Evolutionary conservation across 2,888 invertebrate species (phyloP).

Genomic region (Drosophila pegasa): DNA sequence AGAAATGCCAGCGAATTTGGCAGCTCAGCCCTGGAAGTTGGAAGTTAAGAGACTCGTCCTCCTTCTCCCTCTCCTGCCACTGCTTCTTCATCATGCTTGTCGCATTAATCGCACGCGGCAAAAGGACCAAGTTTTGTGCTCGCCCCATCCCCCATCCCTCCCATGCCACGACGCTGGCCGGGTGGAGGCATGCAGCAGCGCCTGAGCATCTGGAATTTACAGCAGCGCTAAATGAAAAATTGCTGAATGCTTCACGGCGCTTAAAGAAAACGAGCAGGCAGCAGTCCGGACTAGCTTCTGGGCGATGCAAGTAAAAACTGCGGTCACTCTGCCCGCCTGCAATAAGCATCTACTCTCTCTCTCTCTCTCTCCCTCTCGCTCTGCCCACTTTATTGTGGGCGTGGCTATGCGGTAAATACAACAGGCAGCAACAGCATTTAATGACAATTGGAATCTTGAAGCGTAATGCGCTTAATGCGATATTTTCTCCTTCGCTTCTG

Average conservation of each 20-base stretch:
- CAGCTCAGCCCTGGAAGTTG: conserved; percentile 50
- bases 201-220: conserved; percentile 73
- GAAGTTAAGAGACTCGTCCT: conserved; percentile 41
- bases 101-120: conserved; percentile 74
- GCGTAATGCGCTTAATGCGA: conserved; percentile 50
- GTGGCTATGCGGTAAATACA: conserved; percentile 42
- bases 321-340: conserved; percentile 30
- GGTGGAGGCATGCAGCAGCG: conserved; percentile 28
- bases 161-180: conserved; percentile 17
- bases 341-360: conserved; percentile 8
- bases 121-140: conserved; percentile 74
- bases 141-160: not conserved
- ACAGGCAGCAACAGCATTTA: conserved; percentile 31
- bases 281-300: conserved; percentile 18
- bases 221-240: conserved; percentile 74
- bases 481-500: conserved; percentile 16
- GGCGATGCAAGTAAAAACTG: conserved; percentile 38
- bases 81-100: conserved; percentile 32
- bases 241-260: conserved; percentile 58
- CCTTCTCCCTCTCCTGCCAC: conserved; percentile 2
- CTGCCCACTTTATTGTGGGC: conserved; percentile 26
- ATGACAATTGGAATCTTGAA: conserved; percentile 62
- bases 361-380: not conserved
- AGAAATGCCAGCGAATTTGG: conserved; percentile 67
- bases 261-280: conserved; percentile 50